Base-by-base conservation (phyloP, 2,888 invertebrate genomes). In the Meloe dianella region DNA sequence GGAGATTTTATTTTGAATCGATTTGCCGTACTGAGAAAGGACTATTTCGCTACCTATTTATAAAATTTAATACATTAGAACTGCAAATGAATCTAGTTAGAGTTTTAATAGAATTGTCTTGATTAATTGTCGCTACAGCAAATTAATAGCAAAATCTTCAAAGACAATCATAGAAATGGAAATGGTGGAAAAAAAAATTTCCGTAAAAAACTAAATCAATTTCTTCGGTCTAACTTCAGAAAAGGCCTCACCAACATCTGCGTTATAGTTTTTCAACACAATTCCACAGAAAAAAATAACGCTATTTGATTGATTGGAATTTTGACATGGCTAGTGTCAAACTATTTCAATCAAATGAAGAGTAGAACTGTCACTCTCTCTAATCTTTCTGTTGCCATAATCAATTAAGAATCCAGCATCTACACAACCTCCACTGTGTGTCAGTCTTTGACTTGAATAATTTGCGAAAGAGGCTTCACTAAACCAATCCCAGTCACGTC, bases 401-500 rank as follows among this genome's bases (percentile, higher is more conserved):
- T 51, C 51, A 22, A 51, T 51, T 51, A 22, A 51, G 12, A 10
- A 51, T 22, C 2, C 6, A 41, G 8, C 41, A 8, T 41, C 41
- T 41, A 7, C 41, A 7, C 20, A 20, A 9, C 3, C 20, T 47
- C n/a, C 10, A 47, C 20, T 47, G 9, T 47, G 9, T 47, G 20
- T 47, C 47, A 47, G 27, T n/a, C 7, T 54, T 54, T n/a, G n/a
- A 54, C 24, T 54, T 54, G 54, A 54, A 54, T 54, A 54, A 54
- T 54, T 54, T 54, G 27, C 54, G 22, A 54, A 54, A 54, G 27
- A 54, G 54, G 27, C 24, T 22, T 7, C 2, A 10, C 51, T 22
- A 24, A 54, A 54, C 51, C 62, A 59, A 60, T 30, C 27, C 47
- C 54, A 63, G 71, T 71, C 71, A 71, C 71, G 71, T 69, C 64